Percentiles rank a stretch among this genome's conserved stretches.
Evolutionary conservation across 2,797 vertebrate genomes (phyloP).

Genomic region (Gymnoscopelus braueri): DNA sequence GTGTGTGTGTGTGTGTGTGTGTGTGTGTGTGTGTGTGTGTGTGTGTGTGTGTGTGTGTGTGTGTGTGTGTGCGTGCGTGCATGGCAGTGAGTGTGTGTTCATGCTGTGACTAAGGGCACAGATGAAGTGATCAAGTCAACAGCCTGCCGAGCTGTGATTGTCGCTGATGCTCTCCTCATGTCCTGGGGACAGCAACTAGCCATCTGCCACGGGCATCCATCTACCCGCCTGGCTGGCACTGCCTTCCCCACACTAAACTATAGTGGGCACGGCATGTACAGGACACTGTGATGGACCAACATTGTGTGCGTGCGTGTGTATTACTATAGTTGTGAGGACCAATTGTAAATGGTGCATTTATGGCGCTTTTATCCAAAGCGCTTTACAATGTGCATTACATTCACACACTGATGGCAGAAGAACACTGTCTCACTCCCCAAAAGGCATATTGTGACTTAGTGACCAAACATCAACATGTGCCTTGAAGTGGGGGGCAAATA

Average conservation of each 20-base stretch:
- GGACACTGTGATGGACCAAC: background rate
- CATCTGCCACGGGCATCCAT: constrained; percentile 71
- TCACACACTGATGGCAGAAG: too few species aligned
- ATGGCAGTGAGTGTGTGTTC: background rate
- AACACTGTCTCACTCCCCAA: too few species aligned
- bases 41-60: background rate
- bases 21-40: constrained; percentile 25
- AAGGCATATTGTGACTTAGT: too few species aligned
- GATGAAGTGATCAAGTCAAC: constrained; percentile 78
- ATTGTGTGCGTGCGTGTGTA: background rate
- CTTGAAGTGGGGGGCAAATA: too few species aligned
- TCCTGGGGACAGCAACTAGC: constrained; percentile 69
- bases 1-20: constrained; percentile 27
- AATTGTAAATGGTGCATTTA: too few species aligned
- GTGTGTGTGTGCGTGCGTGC: background rate
- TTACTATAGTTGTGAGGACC: background rate
- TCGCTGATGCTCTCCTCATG: constrained; percentile 67
- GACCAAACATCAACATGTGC: too few species aligned
- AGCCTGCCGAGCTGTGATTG: constrained; percentile 78
- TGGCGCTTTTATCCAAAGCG: too few species aligned
- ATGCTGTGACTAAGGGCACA: constrained; percentile 55
- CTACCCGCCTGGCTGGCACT: constrained; percentile 67
- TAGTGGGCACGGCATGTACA: constrained; percentile 47
- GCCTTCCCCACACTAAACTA: constrained; percentile 51
- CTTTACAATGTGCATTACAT: too few species aligned